phyloP scores from a whole-genome alignment of 2,113 vertebrate species.

The Phycodurus eques region DNA sequence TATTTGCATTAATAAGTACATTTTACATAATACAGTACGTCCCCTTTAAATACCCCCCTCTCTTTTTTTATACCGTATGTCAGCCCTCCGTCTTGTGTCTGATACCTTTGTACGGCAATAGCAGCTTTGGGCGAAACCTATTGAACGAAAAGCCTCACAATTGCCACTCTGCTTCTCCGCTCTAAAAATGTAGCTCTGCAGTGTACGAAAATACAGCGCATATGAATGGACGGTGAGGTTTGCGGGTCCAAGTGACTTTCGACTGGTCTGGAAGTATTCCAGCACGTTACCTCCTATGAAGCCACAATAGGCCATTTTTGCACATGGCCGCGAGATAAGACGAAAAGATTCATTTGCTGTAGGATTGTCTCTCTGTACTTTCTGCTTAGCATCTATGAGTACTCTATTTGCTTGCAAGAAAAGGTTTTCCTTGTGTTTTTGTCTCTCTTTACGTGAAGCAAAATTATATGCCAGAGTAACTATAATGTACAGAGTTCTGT shows the following conservation, averaged over 20 bases:
- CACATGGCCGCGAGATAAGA: not conserved
- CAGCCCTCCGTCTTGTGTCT: not conserved
- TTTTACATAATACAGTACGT: too few relatives aligned
- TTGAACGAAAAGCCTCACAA: not conserved
- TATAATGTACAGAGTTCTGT: conserved; percentile 6
- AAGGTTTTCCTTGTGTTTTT: not conserved
- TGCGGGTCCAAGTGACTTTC: not conserved
- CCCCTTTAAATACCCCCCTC: conserved; percentile 3
- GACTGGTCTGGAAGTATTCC: not conserved
- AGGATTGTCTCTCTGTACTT: not conserved
- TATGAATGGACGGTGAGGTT: not conserved
- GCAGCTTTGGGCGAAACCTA: not conserved
- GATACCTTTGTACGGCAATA: not conserved
- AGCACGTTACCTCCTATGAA: not conserved
- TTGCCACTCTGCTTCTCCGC: not conserved
- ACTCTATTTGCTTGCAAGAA: not conserved
- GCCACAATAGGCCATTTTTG: conserved; percentile 1
- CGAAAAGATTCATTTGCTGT: not conserved
- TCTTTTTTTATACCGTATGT: not conserved
- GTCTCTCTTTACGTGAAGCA: not conserved
- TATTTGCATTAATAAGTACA: too few relatives aligned
- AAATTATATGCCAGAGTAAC: conserved; percentile 1
- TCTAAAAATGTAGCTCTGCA: not conserved
- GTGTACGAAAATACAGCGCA: conserved; percentile 1
- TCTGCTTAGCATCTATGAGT: not conserved